These are phyloP conservation scores for Melanotaenia maccullochi DNA, from an alignment of 2,797 vertebrate genomes.

Conservation along the genomic window DNA sequence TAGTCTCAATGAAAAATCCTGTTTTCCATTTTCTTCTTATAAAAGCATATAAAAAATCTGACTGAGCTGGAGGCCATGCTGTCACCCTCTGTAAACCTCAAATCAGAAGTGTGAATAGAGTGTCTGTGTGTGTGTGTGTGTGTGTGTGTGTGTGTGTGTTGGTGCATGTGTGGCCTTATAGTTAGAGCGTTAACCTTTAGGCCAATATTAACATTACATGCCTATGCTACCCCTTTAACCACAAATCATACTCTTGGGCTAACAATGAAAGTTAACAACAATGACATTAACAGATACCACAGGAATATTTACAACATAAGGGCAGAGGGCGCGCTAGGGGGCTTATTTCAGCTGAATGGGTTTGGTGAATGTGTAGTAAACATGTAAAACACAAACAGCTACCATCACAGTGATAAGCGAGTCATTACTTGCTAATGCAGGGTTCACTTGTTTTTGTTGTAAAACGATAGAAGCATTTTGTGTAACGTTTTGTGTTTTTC, in stretches of 20 bases:
- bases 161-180: slow-evolving; percentile 71
- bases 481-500: not conserved
- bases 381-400: slow-evolving; percentile 53
- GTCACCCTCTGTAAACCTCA: slow-evolving; percentile 81
- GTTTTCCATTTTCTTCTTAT: slow-evolving; percentile 80
- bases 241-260: slow-evolving; percentile 80
- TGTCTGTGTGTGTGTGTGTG: slow-evolving; percentile 51
- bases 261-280: slow-evolving; percentile 84
- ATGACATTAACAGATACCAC: slow-evolving; percentile 82
- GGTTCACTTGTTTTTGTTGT: slow-evolving; percentile 27
- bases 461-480: slow-evolving; percentile 4
- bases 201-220: slow-evolving; percentile 84
- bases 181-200: slow-evolving; percentile 73
- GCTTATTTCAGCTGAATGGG: slow-evolving; percentile 56
- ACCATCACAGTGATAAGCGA: slow-evolving; percentile 35
- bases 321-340: slow-evolving; percentile 63
- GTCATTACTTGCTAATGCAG: slow-evolving; percentile 31
- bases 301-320: slow-evolving; percentile 75
- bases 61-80: slow-evolving; percentile 78
- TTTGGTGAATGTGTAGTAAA: slow-evolving; percentile 66
- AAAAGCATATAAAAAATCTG: slow-evolving; percentile 81
- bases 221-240: slow-evolving; percentile 78
- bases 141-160: slow-evolving; percentile 59
- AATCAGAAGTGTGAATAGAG: slow-evolving; percentile 80
- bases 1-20: slow-evolving; percentile 65